Evolutionary conservation across 2,888 invertebrate species (phyloP), one percentile per base, ranked within the genome.

Genomic region (Philereme vetulata): DNA sequence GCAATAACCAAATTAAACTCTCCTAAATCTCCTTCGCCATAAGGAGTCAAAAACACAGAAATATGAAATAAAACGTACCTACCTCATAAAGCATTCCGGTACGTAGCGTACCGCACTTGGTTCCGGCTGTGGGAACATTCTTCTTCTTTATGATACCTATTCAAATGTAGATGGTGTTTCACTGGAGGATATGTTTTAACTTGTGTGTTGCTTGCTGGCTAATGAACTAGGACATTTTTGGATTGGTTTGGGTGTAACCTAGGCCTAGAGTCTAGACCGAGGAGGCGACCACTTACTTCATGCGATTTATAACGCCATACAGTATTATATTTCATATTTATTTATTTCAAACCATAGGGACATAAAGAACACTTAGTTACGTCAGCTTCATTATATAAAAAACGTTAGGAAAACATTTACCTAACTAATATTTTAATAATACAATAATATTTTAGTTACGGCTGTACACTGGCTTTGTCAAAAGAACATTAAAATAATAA

Each of bases 71-170:
- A 81, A 83, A 81, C 68, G 65, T 65, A 74, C 49, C n/a, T 43
- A 36, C 48, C 40, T 47, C 72, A 72, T 76, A 76, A 75, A 69
- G 64, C 68, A 70, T 71, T 67, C 56, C 49, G 46, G 55, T 57
- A 60, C 58, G 50, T 54, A 61, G 55, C 66, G 66, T 60, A 62
- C 66, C 79, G 79, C 81, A 80, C 77, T 83, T 75, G 74, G 71
- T 68, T 66, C 77, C 76, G 80, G 76, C 80, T 77, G 82, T 68
- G 80, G 76, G 67, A 68, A 75, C 88, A 88, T 91, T 83, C 84
- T 78, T 90, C 85, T 88, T 88, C 86, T 90, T 90, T 90, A 90
- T 85, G 85, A 84, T 80, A 80, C 77, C 80, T 76, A 77, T 77
- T 74, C 74, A 72, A 70, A 71, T 70, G 43, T 33, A 54, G 67